Evolutionary conservation across 2,113 vertebrate genomes (phyloP), one percentile per base, ranked within the genome.

Genomic region (Origma solitaria): DNA sequence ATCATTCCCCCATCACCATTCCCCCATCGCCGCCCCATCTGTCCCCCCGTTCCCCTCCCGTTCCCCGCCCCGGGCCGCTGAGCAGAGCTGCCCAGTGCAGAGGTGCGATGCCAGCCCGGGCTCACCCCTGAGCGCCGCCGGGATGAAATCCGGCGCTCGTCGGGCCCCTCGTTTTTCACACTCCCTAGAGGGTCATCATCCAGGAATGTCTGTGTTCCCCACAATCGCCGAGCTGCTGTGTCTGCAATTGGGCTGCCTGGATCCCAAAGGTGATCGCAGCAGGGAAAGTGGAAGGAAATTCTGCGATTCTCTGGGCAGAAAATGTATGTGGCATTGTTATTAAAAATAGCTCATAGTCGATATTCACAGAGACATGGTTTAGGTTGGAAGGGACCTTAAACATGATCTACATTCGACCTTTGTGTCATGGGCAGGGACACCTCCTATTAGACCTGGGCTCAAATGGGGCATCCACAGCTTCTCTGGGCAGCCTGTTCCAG

Each of bases 201-300:
- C 69, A 7, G 40, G 54, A 44, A 19, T 30, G 25, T 17, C 25
- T 15, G 38, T 54, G 28, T 7, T 20, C 44, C 17, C 7, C 33
- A 14, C 12, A 4, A 3, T 7, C 28, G 24, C 38, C 44, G 33
- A 10, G 21, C 25, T 44, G n/a, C 45, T 4, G 10, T 3, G 0
- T 7, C 40, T 47, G 40, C 40, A 31, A 33, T 1, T 2, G 68
- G n/a, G 56, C 77, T 37, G 37, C 2, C 2, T 3, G 69, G 35
- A n/a, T 31, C 37, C 24, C 56, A 2, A 30, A 33, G 47, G 50
- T 42, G 70, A 22, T 31, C 13, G 0, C 58, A 33, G 58, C 13
- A 10, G 24, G 33, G 31, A 30, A 51, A 38, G 35, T 2, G 40
- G 10, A 9, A 78, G 38, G 49, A n/a, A 65, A 90, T 47, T 7